phyloP scores from a whole-genome alignment of 1,140 invertebrate species.

The Helicoverpa armigera region DNA sequence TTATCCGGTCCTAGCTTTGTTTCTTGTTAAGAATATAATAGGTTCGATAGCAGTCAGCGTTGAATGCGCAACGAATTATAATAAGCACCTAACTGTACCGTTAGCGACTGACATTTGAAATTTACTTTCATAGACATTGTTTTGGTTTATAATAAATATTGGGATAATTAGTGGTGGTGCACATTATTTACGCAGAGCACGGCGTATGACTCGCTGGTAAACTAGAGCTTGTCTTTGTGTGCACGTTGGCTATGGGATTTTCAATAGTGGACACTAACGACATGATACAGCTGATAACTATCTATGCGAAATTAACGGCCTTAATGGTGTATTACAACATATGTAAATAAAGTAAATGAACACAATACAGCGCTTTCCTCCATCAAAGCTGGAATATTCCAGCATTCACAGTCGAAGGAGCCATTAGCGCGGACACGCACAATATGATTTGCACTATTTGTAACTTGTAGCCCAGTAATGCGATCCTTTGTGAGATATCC shows the following conservation, averaged over 20 bases:
- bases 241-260: neutral
- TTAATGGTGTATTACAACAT: neutral
- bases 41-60: slow-evolving; percentile 40
- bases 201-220: neutral
- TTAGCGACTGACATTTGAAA: slow-evolving; percentile 44
- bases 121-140: slow-evolving; percentile 41
- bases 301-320: neutral
- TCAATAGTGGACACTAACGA: no score
- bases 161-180: slow-evolving; percentile 19
- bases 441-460: slow-evolving; percentile 54
- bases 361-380: slow-evolving; percentile 17
- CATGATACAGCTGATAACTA: neutral
- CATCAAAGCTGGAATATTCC: slow-evolving; percentile 18
- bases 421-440: slow-evolving; percentile 39
- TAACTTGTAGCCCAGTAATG: slow-evolving; percentile 42
- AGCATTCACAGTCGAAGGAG: slow-evolving; percentile 12
- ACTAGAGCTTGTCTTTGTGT: neutral
- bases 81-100: slow-evolving; percentile 39
- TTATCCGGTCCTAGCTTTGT: slow-evolving; percentile 59
- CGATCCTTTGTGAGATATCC: slow-evolving; percentile 54
- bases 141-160: slow-evolving; percentile 44
- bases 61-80: slow-evolving; percentile 46
- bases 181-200: slow-evolving; percentile 32
- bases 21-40: slow-evolving; percentile 55
- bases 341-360: slow-evolving; percentile 6